Conservation (phyloP, 2,888 invertebrate species). For the Monoplex corrugatus region DNA sequence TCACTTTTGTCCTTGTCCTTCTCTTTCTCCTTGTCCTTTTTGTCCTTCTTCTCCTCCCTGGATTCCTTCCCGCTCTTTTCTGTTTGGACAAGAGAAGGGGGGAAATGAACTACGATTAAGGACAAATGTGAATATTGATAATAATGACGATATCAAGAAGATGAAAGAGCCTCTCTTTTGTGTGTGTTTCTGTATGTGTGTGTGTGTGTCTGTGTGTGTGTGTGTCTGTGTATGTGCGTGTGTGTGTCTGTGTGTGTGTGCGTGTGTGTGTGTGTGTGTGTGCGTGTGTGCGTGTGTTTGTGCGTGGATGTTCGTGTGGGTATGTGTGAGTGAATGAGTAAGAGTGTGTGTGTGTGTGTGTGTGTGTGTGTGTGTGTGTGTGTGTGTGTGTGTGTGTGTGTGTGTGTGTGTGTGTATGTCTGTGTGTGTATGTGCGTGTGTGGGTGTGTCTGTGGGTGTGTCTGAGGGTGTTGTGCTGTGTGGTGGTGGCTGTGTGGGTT, state of each 20-base stretch:
- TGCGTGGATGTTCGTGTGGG: background rate
- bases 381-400: background rate
- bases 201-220: background rate
- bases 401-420: background rate
- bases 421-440: too few relatives aligned
- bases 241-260: background rate
- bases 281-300: background rate
- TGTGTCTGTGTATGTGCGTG: background rate
- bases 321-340: too few relatives aligned
- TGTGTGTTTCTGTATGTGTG: too few relatives aligned
- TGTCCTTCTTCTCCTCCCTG: slow-evolving; percentile 74
- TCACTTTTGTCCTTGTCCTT: slow-evolving; percentile 69
- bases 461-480: too few relatives aligned
- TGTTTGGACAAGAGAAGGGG: background rate
- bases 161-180: too few relatives aligned
- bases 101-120: background rate
- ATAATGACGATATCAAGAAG: too few relatives aligned
- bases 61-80: slow-evolving; percentile 61
- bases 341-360: too few relatives aligned
- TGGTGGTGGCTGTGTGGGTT: too few relatives aligned
- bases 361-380: background rate
- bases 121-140: too few relatives aligned
- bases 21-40: slow-evolving; percentile 72
- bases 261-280: background rate
- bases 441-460: too few relatives aligned